A percentile compares a stretch with the other conserved stretches of the same genome.
These are phyloP conservation scores for Coreoperca whiteheadi DNA, from an alignment of 2,113 vertebrate species.

Conservation along the genomic window DNA sequence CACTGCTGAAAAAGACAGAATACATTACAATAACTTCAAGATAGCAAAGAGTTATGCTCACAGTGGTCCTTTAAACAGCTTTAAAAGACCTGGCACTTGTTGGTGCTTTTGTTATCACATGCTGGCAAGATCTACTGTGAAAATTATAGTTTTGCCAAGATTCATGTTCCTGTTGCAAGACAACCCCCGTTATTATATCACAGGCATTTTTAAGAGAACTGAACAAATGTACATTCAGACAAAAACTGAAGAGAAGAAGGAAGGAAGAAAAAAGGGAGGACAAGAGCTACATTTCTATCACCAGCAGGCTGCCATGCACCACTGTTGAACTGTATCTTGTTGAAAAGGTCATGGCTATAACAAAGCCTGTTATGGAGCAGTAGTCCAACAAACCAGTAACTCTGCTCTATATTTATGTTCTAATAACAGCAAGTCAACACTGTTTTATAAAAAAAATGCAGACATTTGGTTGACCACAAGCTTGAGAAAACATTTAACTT, in stretches of 20 bases:
- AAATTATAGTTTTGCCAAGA: slow-evolving; percentile 43
- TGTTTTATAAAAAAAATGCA: not conserved
- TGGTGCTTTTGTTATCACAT: slow-evolving; percentile 34
- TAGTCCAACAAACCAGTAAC: not conserved
- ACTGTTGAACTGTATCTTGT: not conserved
- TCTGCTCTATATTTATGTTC: slow-evolving; percentile 4
- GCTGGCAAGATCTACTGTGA: slow-evolving; percentile 38
- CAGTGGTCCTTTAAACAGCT: not conserved
- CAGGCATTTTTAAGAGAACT: not conserved
- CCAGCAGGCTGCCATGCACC: not conserved
- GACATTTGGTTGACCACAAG: not conserved
- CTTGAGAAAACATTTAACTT: not conserved
- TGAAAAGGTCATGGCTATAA: slow-evolving; percentile 28
- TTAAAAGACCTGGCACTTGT: slow-evolving; percentile 18
- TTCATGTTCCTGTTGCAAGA: slow-evolving; percentile 28
- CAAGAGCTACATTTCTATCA: not conserved
- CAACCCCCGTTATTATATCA: slow-evolving; percentile 3
- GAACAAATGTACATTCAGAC: slow-evolving; percentile 5
- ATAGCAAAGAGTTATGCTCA: slow-evolving; percentile 1
- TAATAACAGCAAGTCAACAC: slow-evolving; percentile 4
- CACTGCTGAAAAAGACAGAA: not conserved
- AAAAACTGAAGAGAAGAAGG: not conserved
- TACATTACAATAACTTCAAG: not conserved
- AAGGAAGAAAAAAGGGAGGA: not conserved
- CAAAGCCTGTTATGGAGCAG: slow-evolving; percentile 8